A percentile compares a stretch with the other conserved stretches of the same genome.
These are phyloP conservation scores for Temnothorax ravouxi DNA, from an alignment of 2,888 invertebrate genomes.

Conservation along the genomic window DNA sequence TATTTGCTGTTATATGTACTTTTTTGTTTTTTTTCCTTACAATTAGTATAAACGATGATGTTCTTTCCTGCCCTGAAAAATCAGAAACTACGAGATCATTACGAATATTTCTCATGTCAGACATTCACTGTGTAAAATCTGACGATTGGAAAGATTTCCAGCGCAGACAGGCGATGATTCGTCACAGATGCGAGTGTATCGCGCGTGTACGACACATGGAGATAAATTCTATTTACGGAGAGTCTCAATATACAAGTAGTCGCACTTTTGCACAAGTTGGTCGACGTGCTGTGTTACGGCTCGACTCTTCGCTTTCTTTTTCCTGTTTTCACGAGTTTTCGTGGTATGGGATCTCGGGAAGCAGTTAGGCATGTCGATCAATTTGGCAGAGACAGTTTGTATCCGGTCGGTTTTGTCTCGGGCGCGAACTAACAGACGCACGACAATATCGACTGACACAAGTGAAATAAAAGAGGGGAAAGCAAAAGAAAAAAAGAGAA, in stretches of 20 bases:
- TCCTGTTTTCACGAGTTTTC: slow-evolving; percentile 55
- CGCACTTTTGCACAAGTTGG: slow-evolving; percentile 58
- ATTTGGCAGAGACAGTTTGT: slow-evolving; percentile 65
- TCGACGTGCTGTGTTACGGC: slow-evolving; percentile 33
- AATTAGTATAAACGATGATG: slow-evolving; percentile 34
- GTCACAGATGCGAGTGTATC: neutral
- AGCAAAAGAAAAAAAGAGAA: neutral
- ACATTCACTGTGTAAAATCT: slow-evolving; percentile 71
- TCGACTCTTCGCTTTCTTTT: neutral
- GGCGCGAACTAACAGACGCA: slow-evolving; percentile 35
- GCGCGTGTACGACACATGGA: neutral
- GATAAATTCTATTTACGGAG: slow-evolving; percentile 71
- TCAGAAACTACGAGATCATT: slow-evolving; percentile 11
- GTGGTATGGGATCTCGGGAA: slow-evolving; percentile 42
- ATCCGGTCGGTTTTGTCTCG: slow-evolving; percentile 62
- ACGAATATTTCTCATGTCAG: slow-evolving; percentile 52
- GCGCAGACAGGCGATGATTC: slow-evolving; percentile 15
- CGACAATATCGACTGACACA: slow-evolving; percentile 64
- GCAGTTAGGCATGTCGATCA: slow-evolving; percentile 65
- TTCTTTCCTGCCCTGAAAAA: slow-evolving; percentile 8
- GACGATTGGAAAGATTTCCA: slow-evolving; percentile 64
- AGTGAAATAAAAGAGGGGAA: slow-evolving; percentile 26
- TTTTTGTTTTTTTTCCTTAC: slow-evolving; percentile 34
- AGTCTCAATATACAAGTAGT: slow-evolving; percentile 64
- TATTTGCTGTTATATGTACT: slow-evolving; percentile 20